A percentile compares a stretch with the other conserved stretches of the same genome.
Evolutionary conservation across 2,888 invertebrate genomes (phyloP).

Genomic region (Tiphia femorata): DNA sequence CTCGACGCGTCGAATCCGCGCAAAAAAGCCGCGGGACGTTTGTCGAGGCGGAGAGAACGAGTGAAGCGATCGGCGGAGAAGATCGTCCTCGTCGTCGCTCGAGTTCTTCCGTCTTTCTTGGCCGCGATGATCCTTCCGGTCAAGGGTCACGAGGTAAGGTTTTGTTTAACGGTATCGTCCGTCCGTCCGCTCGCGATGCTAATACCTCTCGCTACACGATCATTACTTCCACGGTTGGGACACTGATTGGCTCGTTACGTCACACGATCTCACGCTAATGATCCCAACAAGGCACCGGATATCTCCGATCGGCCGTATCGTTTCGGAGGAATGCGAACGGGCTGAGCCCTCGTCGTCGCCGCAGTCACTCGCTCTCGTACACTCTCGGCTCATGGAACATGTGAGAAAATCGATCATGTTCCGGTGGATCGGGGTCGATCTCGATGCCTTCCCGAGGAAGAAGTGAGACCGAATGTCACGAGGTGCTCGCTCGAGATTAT

Average conservation of each 20-base stretch:
- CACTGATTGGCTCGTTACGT: slow-evolving; percentile 65
- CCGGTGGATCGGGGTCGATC: slow-evolving; percentile 16
- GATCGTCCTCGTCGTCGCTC: slow-evolving; percentile 49
- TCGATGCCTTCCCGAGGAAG: not conserved
- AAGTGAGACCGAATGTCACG: not conserved
- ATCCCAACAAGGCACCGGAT: slow-evolving; percentile 63
- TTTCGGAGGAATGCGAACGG: slow-evolving; percentile 54
- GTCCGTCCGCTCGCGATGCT: slow-evolving; percentile 57
- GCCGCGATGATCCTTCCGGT: slow-evolving; percentile 26
- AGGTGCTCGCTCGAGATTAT: too few species aligned
- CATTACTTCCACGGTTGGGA: slow-evolving; percentile 57
- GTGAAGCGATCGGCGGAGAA: slow-evolving; percentile 37
- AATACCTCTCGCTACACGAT: slow-evolving; percentile 61
- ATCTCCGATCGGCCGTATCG: slow-evolving; percentile 54
- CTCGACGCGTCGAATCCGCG: too few species aligned
- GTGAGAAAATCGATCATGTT: slow-evolving; percentile 41
- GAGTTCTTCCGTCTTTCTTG: not conserved
- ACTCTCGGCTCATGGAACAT: slow-evolving; percentile 23
- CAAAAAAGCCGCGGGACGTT: slow-evolving; percentile 12
- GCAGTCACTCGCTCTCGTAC: not conserved
- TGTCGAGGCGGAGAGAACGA: slow-evolving; percentile 16
- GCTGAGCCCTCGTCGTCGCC: slow-evolving; percentile 10
- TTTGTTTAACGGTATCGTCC: slow-evolving; percentile 66
- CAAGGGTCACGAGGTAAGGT: slow-evolving; percentile 63
- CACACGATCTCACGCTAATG: slow-evolving; percentile 66